These are phyloP conservation scores for Lepisosteus oculatus DNA, from an alignment of 2,113 vertebrate species.

Conservation along the genomic window DNA sequence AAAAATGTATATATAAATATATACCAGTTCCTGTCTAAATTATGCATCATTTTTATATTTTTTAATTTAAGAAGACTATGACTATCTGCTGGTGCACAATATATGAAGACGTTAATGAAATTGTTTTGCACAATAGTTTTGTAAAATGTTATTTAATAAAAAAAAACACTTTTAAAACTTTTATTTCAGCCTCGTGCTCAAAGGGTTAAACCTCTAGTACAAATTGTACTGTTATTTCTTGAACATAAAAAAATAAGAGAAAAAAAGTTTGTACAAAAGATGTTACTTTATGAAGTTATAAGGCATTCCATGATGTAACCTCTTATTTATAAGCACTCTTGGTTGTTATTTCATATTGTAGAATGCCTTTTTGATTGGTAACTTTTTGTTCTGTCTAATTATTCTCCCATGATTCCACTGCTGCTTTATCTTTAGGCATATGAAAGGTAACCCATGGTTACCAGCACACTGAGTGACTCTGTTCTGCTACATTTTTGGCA, in stretches of 20 bases:
- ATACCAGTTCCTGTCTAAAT: conserved; percentile 74
- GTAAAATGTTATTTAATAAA: conserved; percentile 75
- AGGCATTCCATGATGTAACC: conserved; percentile 86
- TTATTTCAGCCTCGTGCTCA: conserved; percentile 85
- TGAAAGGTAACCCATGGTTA: conserved; percentile 98
- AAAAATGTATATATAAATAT: conserved; percentile 65
- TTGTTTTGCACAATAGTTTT: conserved; percentile 96
- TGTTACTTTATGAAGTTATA: conserved; percentile 90
- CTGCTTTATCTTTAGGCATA: conserved; percentile 93
- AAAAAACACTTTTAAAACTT: conserved; percentile 52
- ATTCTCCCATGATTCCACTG: conserved; percentile 93
- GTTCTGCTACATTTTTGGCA: conserved; percentile 91
- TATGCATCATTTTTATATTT: conserved; percentile 80
- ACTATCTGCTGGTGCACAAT: conserved; percentile 76
- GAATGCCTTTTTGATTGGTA: conserved; percentile 88
- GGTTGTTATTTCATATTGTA: conserved; percentile 86
- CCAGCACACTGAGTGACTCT: conserved; percentile 87
- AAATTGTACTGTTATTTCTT: conserved; percentile 88
- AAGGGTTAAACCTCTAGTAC: conserved; percentile 95
- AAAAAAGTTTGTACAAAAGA: conserved; percentile 93
- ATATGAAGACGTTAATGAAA: conserved; percentile 73
- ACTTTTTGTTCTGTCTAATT: conserved; percentile 90
- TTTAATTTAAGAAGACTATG: conserved; percentile 75
- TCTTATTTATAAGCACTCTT: conserved; percentile 90
- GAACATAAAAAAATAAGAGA: conserved; percentile 74